These are phyloP conservation scores for Aphaenogaster floridana DNA, from an alignment of 1,140 invertebrate species.

Conservation along the genomic window DNA sequence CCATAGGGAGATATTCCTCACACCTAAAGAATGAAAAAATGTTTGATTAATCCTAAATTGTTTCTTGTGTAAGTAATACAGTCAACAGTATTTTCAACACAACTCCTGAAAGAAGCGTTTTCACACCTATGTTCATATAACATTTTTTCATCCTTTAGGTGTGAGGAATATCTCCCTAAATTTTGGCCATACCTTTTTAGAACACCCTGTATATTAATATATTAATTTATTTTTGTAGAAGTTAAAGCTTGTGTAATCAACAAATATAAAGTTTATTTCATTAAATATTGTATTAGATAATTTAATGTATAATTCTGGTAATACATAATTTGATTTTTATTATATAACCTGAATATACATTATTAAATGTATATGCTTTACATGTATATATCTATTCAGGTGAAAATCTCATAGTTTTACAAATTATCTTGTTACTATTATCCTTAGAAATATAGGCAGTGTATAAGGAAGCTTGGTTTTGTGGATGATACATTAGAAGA, in stretches of 20 bases:
- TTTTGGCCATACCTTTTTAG: too few species aligned
- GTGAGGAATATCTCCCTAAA: too few species aligned
- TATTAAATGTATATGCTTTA: not conserved
- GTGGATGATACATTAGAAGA: conserved; percentile 36
- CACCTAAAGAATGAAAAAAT: too few species aligned
- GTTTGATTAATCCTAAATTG: too few species aligned
- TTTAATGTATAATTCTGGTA: not conserved
- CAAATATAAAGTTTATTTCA: not conserved
- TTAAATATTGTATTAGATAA: not conserved
- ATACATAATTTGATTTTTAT: not conserved
- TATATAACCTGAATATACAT: not conserved
- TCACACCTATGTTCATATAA: too few species aligned
- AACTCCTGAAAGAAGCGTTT: too few species aligned
- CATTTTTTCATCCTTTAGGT: too few species aligned
- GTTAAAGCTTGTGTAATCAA: not conserved
- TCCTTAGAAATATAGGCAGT: not conserved
- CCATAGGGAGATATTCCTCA: too few species aligned
- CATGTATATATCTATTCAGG: not conserved
- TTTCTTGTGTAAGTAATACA: too few species aligned
- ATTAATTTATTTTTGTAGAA: not conserved
- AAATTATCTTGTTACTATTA: not conserved
- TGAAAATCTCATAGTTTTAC: not conserved
- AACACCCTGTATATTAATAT: not conserved
- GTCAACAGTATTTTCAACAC: too few species aligned
- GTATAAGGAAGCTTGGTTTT: not conserved